phyloP scores from a whole-genome alignment of 2,888 invertebrate species.

The Drosophila stalkeri region DNA sequence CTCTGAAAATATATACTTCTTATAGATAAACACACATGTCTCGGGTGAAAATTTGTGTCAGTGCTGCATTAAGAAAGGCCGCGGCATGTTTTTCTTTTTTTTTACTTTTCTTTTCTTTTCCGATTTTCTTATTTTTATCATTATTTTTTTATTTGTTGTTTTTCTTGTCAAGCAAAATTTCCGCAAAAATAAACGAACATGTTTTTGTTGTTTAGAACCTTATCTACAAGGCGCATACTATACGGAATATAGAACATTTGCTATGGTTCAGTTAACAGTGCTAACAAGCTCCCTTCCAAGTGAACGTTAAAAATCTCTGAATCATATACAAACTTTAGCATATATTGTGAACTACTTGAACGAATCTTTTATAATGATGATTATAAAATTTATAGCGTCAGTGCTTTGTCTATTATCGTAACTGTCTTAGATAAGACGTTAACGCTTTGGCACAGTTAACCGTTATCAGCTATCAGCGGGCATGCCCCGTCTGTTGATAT shows the following conservation, averaged over 20 bases:
- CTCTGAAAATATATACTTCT: conserved; percentile 32
- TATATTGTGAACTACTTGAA: neutral
- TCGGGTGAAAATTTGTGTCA: conserved; percentile 73
- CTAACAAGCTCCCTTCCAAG: neutral
- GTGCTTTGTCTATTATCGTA: conserved; percentile 34
- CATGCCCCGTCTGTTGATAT: conserved; percentile 38
- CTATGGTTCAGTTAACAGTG: conserved; percentile 1
- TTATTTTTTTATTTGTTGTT: conserved; percentile 3
- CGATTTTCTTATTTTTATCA: conserved; percentile 14
- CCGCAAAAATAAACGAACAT: conserved; percentile 37
- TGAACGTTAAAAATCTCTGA: neutral
- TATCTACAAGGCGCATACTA: conserved; percentile 34
- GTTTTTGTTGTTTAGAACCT: conserved; percentile 4
- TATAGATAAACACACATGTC: conserved; percentile 44
- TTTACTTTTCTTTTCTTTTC: conserved; percentile 36
- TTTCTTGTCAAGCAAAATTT: conserved; percentile 35
- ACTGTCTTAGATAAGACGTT: conserved; percentile 42
- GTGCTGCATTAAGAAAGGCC: conserved; percentile 67
- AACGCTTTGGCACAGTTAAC: conserved; percentile 50
- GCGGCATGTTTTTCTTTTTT: conserved; percentile 46
- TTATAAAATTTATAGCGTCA: conserved; percentile 17
- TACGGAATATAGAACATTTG: neutral
- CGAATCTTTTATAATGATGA: conserved; percentile 4
- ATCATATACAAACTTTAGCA: neutral
- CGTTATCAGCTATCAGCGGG: conserved; percentile 31